Conservation (phyloP, 2,797 vertebrate genomes). For the Leucoraja ocellata region DNA sequence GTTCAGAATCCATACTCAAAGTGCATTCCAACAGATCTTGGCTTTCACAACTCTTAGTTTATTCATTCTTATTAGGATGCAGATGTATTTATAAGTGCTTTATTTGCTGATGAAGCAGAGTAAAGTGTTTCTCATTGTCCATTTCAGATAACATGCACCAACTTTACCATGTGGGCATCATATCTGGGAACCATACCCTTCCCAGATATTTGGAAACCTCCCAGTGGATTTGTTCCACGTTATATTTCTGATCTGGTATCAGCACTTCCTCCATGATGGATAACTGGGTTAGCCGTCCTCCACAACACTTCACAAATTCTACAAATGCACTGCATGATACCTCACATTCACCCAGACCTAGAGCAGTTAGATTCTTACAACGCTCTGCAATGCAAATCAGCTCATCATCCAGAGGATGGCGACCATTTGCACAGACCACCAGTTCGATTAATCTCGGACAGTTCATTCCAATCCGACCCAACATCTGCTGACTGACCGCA, state of each 20-base stretch:
- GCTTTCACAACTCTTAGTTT: background rate
- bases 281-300: conserved; percentile 83
- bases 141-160: background rate
- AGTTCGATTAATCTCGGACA: conserved; percentile 91
- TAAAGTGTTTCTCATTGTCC: background rate
- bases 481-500: conserved; percentile 91
- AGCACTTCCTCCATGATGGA: conserved; percentile 98
- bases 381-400: conserved; percentile 89
- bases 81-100: background rate
- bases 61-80: background rate
- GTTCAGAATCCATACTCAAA: background rate
- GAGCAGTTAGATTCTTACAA: conserved; percentile 86
- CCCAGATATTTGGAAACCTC: conserved; percentile 96
- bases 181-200: conserved; percentile 88
- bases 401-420: conserved; percentile 90
- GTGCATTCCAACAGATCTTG: background rate
- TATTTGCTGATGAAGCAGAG: background rate
- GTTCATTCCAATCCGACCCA: conserved; percentile 89
- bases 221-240: conserved; percentile 94
- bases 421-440: conserved; percentile 92
- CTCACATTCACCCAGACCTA: conserved; percentile 93
- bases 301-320: conserved; percentile 97
- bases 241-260: conserved; percentile 92
- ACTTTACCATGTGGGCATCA: conserved; percentile 95
- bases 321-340: conserved; percentile 96